Evolutionary conservation across 2,113 vertebrate genomes (phyloP), one percentile per base, ranked within the genome.

Genomic region (Megaptera novaeangliae): DNA sequence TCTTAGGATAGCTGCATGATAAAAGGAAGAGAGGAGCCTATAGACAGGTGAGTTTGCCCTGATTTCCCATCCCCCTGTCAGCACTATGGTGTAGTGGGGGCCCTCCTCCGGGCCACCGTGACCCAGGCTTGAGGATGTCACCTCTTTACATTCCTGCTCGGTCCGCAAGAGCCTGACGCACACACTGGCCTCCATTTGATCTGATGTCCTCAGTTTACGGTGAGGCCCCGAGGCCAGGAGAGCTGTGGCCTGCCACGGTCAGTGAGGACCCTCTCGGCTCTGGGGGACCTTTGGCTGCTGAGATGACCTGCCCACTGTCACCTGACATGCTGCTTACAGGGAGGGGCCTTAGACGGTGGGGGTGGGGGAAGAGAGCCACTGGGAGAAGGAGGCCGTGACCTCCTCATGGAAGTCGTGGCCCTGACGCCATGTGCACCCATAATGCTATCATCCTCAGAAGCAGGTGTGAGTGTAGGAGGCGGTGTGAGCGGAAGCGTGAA

Each of bases 381-480:
- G 52, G 52, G 52, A 52, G 49, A 52, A 52, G 15, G 52, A 18
- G 15, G 15, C 52, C 8, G 7, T 8, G 49, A 14, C 68, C 68
- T 44, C 18, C 12, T 29, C 36, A 27, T 11, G 2, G 63, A 55
- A 31, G 27, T 2, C 39, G 12, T 0, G 6, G 44, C n/a, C 25
- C 18, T 3, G 12, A 21, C 13, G 2, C 27, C 8, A 10, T 0
- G 0, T 9, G 74, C 20, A 25, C 25, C 20, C 20, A 4, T 3
- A 31, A 55, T 6, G 2, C 36, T 18, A 52, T 17, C 52, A 52
- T 52, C 68, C 41, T 83, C 39, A 29, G 1, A 1, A 25, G 36
- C 36, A 25, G 68, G 68, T 29, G 3, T 2, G 55, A 9, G 52
- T 39, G 11, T 4, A 23, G 8, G 78, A 15, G 78, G 18, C 39